A percentile compares a stretch with the other conserved stretches of the same genome.
Conservation (phyloP, 2,888 invertebrate genomes). For the Neoitamus cyanurus region DNA sequence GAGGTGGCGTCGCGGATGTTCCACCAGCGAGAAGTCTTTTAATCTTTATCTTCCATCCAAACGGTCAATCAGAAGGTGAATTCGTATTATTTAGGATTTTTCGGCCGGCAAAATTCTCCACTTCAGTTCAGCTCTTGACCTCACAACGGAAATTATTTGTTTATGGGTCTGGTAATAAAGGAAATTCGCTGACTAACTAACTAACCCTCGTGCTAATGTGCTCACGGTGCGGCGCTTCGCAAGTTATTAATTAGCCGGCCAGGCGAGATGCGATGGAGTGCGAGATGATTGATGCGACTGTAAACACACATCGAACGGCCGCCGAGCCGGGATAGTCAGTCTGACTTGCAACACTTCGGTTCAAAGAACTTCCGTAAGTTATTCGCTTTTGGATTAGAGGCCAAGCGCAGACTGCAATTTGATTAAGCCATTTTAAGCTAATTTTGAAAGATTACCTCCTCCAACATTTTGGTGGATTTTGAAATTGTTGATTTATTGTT, state of each 20-base stretch:
- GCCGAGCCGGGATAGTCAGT: not conserved
- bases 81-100: conserved; percentile 15
- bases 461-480: not conserved
- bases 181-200: conserved; percentile 11
- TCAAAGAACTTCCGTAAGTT: not conserved
- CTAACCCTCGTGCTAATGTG: not conserved
- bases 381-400: not conserved
- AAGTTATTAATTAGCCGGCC: not conserved
- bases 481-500: not conserved
- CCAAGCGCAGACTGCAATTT: not conserved
- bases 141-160: conserved; percentile 15
- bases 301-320: not conserved
- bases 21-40: not conserved
- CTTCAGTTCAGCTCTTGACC: conserved; percentile 29
- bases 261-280: not conserved
- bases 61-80: not conserved
- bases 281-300: not conserved
- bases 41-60: conserved; percentile 9
- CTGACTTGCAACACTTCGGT: not conserved
- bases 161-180: conserved; percentile 30
- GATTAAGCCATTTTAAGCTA: not conserved
- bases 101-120: not conserved
- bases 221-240: not conserved
- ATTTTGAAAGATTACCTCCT: not conserved
- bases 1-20: not conserved